Base-by-base conservation (phyloP, 2,113 vertebrate species). In the Isichthys henryi region DNA sequence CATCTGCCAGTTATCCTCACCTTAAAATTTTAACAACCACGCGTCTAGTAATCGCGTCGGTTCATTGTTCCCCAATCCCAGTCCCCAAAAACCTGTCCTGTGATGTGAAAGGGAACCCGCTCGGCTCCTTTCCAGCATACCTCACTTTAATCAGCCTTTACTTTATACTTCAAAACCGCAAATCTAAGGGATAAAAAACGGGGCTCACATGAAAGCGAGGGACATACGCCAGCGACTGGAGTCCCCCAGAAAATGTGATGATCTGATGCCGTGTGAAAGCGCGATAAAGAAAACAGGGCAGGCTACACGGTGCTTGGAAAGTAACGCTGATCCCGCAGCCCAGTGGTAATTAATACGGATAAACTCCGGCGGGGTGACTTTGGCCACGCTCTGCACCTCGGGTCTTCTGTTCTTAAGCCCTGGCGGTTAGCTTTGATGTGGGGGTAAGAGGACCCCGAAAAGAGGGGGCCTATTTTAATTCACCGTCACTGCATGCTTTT, bases 351-450 rank as follows among this genome's bases (percentile, higher is more conserved):
- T 95, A 94, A 96, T 93, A 94, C 88, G 91, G 94, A 95, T 96
- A 97, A 70, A 96, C 93, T 95, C 94, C 91, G 91, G 92, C 93
- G 93, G 94, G 94, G 94, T 94, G 95, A 95, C 93, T 95, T 92
- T 96, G 95, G 95, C 93, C 1, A 0, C 1, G 13, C 93, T 96
- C 96, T 95, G 96, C 94, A 94, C 94, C 94, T 92, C 88, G 88
- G 93, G 91, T 87, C 95, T 97, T 97, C 45, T 97, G 95, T 97
- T 97, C 96, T 95, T 94, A 92, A 94, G 94, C 93, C 94, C 95
- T 92, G 90, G 93, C 94, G 93, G 94, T 93, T 84, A 92, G 94
- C 97, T 97, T 97, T 97, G 97, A 97, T 96, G 96, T 96, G 92
- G 90, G 92, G 94, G 94, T 95, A 96, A 96, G 95, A 87, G 92